Conservation (phyloP, 2,888 invertebrate genomes). For the Ariolimax columbianus region DNA sequence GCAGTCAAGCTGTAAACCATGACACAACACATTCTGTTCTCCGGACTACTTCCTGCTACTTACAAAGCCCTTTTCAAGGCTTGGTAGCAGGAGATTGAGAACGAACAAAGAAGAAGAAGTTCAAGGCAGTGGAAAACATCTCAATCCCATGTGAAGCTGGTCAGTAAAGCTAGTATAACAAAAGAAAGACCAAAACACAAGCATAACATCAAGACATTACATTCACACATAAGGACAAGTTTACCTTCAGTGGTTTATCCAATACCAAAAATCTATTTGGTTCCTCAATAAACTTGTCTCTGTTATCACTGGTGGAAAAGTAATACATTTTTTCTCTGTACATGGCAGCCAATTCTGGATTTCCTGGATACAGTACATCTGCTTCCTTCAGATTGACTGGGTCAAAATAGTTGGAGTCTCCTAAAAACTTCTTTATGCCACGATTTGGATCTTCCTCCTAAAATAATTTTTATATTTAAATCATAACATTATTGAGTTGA, state of each 20-base stretch:
- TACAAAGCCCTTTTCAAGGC: too few relatives aligned
- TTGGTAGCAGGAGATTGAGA: too few relatives aligned
- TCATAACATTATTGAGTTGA: background rate
- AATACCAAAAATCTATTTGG: constrained; percentile 73
- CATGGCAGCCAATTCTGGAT: constrained; percentile 76
- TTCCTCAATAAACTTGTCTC: constrained; percentile 75
- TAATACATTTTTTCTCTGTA: constrained; percentile 78
- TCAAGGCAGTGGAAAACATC: too few relatives aligned
- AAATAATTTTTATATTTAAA: background rate
- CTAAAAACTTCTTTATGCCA: constrained; percentile 74
- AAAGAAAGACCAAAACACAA: too few relatives aligned
- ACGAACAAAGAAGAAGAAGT: too few relatives aligned
- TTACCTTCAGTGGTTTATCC: constrained; percentile 70
- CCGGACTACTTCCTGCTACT: too few relatives aligned
- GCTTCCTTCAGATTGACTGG: constrained; percentile 77
- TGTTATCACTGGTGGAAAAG: constrained; percentile 72
- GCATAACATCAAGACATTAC: background rate
- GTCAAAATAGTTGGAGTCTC: constrained; percentile 78
- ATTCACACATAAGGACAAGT: background rate
- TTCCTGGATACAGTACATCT: constrained; percentile 76
- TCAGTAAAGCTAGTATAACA: too few relatives aligned
- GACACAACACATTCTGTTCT: too few relatives aligned
- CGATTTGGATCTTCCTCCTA: constrained; percentile 77
- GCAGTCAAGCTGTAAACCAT: too few relatives aligned
- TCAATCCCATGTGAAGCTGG: too few relatives aligned